Conservation (phyloP, 2,888 invertebrate species). For the Andrena minutula region DNA sequence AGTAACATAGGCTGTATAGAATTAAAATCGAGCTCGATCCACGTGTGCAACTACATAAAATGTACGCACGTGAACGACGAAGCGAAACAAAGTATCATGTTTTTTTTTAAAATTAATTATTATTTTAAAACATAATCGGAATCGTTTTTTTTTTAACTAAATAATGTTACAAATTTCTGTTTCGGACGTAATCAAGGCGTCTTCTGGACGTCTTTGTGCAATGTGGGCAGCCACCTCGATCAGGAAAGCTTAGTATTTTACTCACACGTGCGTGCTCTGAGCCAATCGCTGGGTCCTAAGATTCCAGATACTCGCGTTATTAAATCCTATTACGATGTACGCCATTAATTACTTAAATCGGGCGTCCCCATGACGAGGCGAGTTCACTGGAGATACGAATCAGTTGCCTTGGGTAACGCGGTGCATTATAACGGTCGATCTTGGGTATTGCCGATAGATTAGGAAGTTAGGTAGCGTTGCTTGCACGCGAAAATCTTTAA, state of each 20-base stretch:
- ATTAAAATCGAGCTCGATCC: no score
- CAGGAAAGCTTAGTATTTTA: neutral
- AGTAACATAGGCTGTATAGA: no score
- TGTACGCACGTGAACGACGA: no score
- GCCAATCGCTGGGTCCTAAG: neutral
- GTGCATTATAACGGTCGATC: slow-evolving; percentile 10
- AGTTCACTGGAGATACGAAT: slow-evolving; percentile 6
- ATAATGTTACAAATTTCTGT: no score
- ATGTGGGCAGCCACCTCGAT: neutral
- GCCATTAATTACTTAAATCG: slow-evolving; percentile 21
- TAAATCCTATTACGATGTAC: slow-evolving; percentile 3
- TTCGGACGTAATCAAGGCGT: no score
- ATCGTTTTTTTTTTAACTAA: no score
- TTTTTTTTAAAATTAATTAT: no score
- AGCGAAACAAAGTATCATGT: no score
- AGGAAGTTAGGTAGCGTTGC: neutral
- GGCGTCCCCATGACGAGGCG: slow-evolving; percentile 1
- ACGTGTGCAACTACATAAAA: no score
- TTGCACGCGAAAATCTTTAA: neutral
- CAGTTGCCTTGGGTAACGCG: neutral
- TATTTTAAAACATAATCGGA: no score
- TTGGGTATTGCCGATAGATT: neutral
- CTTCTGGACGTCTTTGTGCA: neutral
- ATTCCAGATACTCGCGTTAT: neutral
- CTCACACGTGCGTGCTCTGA: neutral